A percentile compares a stretch with the other conserved stretches of the same genome.
Conservation (phyloP, 2,888 invertebrate species). For the Tortricodes alternella region DNA sequence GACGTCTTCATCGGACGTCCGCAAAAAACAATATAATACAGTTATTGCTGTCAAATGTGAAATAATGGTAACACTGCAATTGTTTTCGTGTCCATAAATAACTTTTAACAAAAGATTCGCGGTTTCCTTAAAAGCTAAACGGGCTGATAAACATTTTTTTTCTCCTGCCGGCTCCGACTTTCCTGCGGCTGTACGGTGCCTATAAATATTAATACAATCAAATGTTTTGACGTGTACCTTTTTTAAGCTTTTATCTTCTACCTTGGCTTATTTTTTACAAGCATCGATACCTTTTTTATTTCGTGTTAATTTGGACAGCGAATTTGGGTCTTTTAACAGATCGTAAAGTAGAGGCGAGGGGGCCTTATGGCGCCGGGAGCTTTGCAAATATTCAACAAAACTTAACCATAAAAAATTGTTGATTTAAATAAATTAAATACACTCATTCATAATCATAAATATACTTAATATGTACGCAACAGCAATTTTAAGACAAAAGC, state of each 20-base stretch:
- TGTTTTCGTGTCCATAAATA: constrained; percentile 81
- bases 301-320: constrained; percentile 83
- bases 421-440: too few relatives aligned
- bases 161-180: constrained; percentile 59
- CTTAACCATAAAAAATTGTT: too few relatives aligned
- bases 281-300: constrained; percentile 79
- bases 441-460: too few relatives aligned
- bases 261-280: constrained; percentile 78
- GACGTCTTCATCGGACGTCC: constrained; percentile 67
- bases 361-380: constrained; percentile 69
- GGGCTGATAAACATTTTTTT: constrained; percentile 81
- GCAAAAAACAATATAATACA: constrained; percentile 70
- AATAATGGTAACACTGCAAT: constrained; percentile 81
- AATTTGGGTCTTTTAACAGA: constrained; percentile 82
- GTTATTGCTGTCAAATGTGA: constrained; percentile 79
- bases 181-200: constrained; percentile 77
- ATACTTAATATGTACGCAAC: too few relatives aligned
- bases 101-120: constrained; percentile 79
- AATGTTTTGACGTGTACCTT: constrained; percentile 83
- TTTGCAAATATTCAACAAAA: constrained; percentile 34
- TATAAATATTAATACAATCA: constrained; percentile 84
- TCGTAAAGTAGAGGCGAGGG: constrained; percentile 75
- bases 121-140: constrained; percentile 82
- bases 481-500: too few relatives aligned
- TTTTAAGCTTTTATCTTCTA: constrained; percentile 80